Conservation (phyloP, 2,113 vertebrate genomes). For the Dryoscopus gambensis region DNA sequence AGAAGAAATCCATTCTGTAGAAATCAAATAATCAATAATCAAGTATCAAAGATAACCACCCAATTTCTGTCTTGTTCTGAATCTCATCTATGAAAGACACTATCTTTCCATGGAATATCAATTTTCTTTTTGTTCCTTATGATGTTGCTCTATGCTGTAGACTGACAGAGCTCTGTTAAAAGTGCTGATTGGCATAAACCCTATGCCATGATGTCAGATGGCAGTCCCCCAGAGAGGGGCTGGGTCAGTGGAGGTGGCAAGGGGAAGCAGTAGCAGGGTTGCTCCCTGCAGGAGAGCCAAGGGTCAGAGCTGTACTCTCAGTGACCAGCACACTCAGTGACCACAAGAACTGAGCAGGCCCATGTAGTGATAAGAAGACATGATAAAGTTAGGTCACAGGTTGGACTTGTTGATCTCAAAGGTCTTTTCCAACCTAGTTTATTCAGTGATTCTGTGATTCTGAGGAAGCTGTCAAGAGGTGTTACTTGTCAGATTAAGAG, state of each 20-base stretch:
- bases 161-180: not conserved
- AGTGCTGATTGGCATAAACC: not conserved
- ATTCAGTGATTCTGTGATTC: not conserved
- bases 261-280: not conserved
- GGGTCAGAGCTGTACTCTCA: not conserved
- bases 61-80: not conserved
- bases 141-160: rapidly evolving
- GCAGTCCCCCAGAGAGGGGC: not conserved
- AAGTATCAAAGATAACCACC: not conserved
- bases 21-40: not conserved
- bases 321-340: not conserved
- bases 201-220: rapidly evolving
- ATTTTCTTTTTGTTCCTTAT: not conserved
- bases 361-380: rapidly evolving
- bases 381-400: not conserved
- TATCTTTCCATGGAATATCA: not conserved
- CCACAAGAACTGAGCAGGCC: not conserved
- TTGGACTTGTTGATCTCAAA: not conserved
- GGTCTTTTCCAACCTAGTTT: not conserved
- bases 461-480: not conserved
- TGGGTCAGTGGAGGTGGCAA: not conserved
- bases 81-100: not conserved
- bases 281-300: not conserved
- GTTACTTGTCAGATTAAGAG: not conserved
- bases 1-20: not conserved